Base-by-base conservation (phyloP, 2,113 vertebrate species). In the Thermophis baileyi region DNA sequence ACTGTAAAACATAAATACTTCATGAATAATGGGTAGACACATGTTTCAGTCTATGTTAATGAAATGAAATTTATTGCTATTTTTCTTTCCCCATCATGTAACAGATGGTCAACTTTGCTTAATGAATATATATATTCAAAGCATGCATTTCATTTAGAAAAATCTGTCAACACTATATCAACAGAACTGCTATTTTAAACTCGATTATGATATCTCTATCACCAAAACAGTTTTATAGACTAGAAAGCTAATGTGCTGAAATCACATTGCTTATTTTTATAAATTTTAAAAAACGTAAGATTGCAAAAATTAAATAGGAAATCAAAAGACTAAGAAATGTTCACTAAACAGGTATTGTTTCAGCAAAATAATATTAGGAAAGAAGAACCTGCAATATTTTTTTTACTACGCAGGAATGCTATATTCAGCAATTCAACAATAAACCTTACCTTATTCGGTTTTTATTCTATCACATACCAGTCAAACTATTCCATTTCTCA, bases 161-260 rank as follows among this genome's bases (percentile, higher is more conserved):
- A 94, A 81, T 92, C 94, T 96, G 94, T 87, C 60, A 94, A 92
- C 94, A 81, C 92, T 91, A 93, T 51, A 97, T 96, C 90, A 94
- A 95, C 55, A 95, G 74, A 95, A 93, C 87, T 92, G 44, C 92
- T 93, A 91, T 92, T 97, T 97, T 96, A 96, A 96, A 97, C 95
- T 24, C 95, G 96, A 96, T 90, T 95, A 94, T 55, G 54, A 94
- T 94, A 85, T 57, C 27, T 95, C 90, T 95, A 93, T 96, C 89
- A 92, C 88, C 88, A 90, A 94, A 95, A 96, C 94, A 95, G 95
- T 94, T 96, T 94, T 93, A 95, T 93, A 95, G 90, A 94, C 92
- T 93, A 95, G 92, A 94, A 90, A 91, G 89, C 90, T 94, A 95
- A 94, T 55, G 92, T 92, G 95, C 91, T 92, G 91, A 93, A 97